These are phyloP conservation scores for Todiramphus saurophagus DNA, from an alignment of 2,113 vertebrate species.

Conservation along the genomic window DNA sequence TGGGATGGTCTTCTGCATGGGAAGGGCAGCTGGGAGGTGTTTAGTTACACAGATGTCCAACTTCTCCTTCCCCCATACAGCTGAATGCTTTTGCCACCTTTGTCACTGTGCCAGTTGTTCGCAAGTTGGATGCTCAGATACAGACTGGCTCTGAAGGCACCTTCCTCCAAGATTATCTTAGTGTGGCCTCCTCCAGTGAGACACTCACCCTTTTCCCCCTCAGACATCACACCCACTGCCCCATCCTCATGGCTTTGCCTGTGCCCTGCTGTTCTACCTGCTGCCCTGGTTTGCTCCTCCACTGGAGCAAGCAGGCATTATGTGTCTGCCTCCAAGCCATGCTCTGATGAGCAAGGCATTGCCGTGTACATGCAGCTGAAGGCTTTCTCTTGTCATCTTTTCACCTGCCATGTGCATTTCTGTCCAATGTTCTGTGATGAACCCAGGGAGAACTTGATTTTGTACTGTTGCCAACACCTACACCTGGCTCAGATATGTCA, in stretches of 20 bases:
- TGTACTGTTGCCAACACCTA: background rate
- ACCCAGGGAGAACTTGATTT: background rate
- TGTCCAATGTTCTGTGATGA: background rate
- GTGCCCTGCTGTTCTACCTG: background rate
- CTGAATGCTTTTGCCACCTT: background rate
- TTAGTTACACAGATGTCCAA: background rate
- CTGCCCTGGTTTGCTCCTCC: background rate
- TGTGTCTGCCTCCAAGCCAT: background rate
- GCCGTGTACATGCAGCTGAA: accelerated
- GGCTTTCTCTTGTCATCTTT: background rate
- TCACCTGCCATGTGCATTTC: background rate
- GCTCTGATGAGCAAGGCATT: background rate
- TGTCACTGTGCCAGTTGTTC: background rate
- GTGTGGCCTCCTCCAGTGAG: background rate
- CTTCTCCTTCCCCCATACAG: background rate
- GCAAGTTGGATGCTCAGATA: background rate
- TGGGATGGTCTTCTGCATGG: background rate
- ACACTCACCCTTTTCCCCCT: background rate
- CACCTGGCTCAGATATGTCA: background rate
- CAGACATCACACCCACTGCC: accelerated
- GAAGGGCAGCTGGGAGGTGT: background rate
- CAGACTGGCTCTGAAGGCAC: background rate
- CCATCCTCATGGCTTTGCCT: background rate
- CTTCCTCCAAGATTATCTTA: background rate
- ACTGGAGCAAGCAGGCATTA: background rate